phyloP scores from a whole-genome alignment of 2,888 invertebrate species.

The Aphodius sticticus region DNA sequence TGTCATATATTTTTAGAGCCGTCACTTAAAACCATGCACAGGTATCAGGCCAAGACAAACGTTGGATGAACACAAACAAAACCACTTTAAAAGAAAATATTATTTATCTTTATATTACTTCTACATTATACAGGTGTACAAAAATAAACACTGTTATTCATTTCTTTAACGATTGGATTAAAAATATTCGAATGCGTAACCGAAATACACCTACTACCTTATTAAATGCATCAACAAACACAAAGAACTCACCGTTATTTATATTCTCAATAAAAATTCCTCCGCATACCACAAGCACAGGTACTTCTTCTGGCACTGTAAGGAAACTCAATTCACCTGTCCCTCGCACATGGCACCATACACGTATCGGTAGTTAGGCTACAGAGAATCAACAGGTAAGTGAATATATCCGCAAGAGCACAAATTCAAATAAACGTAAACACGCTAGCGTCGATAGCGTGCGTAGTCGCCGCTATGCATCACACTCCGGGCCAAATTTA shows the following conservation, averaged over 20 bases:
- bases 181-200: no score
- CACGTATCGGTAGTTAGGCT: not conserved
- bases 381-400: not conserved
- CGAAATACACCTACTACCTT: no score
- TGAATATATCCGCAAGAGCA: not conserved
- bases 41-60: not conserved
- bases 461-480: conserved; percentile 8
- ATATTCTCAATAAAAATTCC: not conserved
- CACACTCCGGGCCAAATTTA: not conserved
- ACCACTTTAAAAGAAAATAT: no score
- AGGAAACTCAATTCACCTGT: not conserved
- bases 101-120: no score
- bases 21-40: not conserved
- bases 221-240: not conserved
- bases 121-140: no score
- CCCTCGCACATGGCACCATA: not conserved
- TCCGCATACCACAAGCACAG: not conserved
- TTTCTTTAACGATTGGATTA: no score
- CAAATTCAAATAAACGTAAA: not conserved
- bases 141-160: no score
- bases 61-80: not conserved
- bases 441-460: not conserved
- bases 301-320: not conserved
- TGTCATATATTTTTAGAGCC: not conserved
- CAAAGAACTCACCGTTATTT: not conserved